Conservation (phyloP, 2,113 vertebrate species). For the Pandion haliaetus region DNA sequence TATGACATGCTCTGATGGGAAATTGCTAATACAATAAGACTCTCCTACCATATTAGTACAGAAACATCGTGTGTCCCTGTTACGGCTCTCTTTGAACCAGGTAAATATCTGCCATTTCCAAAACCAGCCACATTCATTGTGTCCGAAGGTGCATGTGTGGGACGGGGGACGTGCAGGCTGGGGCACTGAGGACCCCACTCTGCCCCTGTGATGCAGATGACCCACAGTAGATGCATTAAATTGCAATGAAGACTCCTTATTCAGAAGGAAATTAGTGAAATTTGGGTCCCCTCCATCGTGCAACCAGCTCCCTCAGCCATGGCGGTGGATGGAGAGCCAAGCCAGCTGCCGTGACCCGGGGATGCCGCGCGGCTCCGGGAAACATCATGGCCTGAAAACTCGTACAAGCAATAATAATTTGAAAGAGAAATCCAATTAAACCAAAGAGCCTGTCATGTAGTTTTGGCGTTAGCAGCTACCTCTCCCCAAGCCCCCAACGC, state of each 20-base stretch:
- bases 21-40: conserved; percentile 70
- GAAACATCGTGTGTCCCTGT: not conserved
- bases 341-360: rapidly evolving
- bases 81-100: not conserved
- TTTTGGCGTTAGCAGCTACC: not conserved
- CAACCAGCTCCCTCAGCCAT: not conserved
- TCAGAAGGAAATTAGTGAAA: not conserved
- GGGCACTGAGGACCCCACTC: rapidly evolving
- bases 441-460: not conserved
- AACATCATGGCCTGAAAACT: not conserved
- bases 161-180: rapidly evolving
- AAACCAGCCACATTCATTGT: rapidly evolving
- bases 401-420: not conserved
- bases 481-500: rapidly evolving
- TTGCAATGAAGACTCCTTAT: not conserved
- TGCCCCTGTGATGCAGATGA: rapidly evolving
- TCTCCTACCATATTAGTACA: not conserved
- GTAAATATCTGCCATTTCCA: not conserved
- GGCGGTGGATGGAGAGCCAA: not conserved
- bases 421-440: not conserved
- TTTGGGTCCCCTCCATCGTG: not conserved
- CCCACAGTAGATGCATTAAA: not conserved
- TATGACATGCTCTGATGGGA: conserved; percentile 68
- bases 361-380: rapidly evolving
- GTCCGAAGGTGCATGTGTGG: not conserved